Conservation (phyloP, 2,113 vertebrate species). For the Brevimyrus niger region DNA sequence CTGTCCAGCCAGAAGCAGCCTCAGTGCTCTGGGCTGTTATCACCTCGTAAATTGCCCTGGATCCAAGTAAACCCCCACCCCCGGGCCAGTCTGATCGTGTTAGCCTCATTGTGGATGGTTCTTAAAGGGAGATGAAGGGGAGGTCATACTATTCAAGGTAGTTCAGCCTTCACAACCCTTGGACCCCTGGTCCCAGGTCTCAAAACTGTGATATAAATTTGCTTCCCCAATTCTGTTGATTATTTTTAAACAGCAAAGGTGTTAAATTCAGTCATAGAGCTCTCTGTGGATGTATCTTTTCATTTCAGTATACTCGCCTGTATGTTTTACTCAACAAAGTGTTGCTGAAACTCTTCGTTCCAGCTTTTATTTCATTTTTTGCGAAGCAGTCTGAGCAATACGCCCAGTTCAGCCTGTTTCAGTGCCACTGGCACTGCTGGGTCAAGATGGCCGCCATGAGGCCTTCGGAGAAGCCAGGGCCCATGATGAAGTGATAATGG, state of each 20-base stretch:
- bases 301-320: neutral
- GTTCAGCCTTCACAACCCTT: neutral
- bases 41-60: constrained; percentile 17
- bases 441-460: neutral
- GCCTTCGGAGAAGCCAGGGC: neutral
- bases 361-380: neutral
- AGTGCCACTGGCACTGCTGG: neutral
- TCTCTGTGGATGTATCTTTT: neutral
- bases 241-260: neutral
- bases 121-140: neutral
- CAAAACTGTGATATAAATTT: neutral
- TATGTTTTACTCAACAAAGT: neutral
- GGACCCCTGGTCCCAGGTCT: neutral
- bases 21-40: neutral
- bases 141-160: neutral
- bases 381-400: neutral
- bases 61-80: neutral
- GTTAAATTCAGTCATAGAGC: neutral
- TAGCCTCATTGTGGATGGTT: neutral
- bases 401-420: neutral
- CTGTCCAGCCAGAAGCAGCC: constrained; percentile 1
- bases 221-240: neutral
- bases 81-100: neutral
- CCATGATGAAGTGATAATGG: constrained; percentile 14
- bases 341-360: neutral